phyloP scores from a whole-genome alignment of 2,797 vertebrate genomes.

The Labeo calbasu region DNA sequence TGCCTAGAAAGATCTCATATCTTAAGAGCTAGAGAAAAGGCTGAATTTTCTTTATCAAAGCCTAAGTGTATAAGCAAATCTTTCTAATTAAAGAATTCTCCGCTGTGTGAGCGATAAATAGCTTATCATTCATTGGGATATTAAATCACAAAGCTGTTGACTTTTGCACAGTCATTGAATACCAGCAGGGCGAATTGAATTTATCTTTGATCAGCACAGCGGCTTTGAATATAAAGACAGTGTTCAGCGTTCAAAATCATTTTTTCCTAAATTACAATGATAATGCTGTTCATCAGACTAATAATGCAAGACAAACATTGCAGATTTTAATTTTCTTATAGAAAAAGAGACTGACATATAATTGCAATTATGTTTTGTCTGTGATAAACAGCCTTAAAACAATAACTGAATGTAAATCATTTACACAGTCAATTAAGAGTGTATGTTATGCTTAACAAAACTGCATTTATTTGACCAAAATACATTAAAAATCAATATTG shows the following conservation, averaged over 20 bases:
- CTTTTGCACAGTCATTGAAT: conserved; percentile 40
- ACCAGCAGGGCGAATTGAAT: conserved; percentile 27
- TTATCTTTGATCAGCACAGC: conserved; percentile 45
- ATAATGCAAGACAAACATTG: neutral
- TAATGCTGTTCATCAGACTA: neutral
- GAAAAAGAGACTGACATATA: neutral
- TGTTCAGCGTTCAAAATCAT: neutral
- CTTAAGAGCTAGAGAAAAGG: neutral
- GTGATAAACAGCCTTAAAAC: neutral
- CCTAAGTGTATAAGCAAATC: conserved; percentile 38
- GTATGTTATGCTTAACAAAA: neutral
- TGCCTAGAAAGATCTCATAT: neutral
- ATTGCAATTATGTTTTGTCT: neutral
- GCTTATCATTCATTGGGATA: conserved; percentile 50
- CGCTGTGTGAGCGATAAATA: conserved; percentile 63
- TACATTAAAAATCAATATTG: neutral
- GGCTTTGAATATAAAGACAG: conserved; percentile 46
- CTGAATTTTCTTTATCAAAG: neutral
- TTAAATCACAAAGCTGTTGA: conserved; percentile 51
- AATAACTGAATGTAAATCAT: neutral
- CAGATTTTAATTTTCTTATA: neutral
- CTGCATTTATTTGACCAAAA: neutral
- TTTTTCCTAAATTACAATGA: conserved; percentile 9
- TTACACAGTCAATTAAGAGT: neutral
- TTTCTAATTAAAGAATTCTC: conserved; percentile 66